phyloP scores from a whole-genome alignment of 2,888 invertebrate species.

The Auanema freiburgensis region DNA sequence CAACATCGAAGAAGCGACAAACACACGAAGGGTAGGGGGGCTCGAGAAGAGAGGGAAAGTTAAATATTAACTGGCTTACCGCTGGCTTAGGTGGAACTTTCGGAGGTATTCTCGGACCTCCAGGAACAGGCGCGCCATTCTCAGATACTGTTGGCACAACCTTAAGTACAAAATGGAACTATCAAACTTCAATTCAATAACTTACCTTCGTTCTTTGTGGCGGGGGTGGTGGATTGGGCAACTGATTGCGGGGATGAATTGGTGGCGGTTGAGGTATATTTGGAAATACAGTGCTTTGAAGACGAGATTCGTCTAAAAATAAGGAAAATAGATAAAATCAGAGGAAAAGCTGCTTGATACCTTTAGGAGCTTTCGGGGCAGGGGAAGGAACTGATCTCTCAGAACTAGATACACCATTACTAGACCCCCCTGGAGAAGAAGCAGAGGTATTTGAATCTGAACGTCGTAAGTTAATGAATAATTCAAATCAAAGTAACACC shows the following conservation, averaged over 20 bases:
- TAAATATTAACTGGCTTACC: constrained; percentile 36
- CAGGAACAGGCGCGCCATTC: constrained; percentile 24
- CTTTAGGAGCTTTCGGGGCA: too few species aligned
- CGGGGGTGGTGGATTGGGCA: constrained; percentile 24
- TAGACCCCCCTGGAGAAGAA: too few species aligned
- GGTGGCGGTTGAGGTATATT: constrained; percentile 20
- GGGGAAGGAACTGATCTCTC: too few species aligned
- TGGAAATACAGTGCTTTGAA: too few species aligned
- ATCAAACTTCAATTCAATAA: neutral
- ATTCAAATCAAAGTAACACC: constrained; percentile 15
- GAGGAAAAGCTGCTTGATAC: too few species aligned
- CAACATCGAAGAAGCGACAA: neutral
- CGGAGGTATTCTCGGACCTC: constrained; percentile 56
- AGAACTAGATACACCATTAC: too few species aligned
- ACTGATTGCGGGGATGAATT: constrained; percentile 13
- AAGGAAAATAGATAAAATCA: too few species aligned
- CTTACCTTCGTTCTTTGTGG: constrained; percentile 26
- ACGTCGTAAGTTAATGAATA: too few species aligned
- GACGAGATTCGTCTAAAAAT: too few species aligned
- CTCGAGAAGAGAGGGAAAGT: constrained; percentile 9
- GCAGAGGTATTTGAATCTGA: too few species aligned
- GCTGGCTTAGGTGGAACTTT: constrained; percentile 60
- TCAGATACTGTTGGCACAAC: neutral
- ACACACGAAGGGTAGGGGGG: neutral
- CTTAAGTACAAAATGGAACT: neutral